Evolutionary conservation across 2,113 vertebrate species (phyloP), one percentile per base, ranked within the genome.

Genomic region (Narcine bancroftii): DNA sequence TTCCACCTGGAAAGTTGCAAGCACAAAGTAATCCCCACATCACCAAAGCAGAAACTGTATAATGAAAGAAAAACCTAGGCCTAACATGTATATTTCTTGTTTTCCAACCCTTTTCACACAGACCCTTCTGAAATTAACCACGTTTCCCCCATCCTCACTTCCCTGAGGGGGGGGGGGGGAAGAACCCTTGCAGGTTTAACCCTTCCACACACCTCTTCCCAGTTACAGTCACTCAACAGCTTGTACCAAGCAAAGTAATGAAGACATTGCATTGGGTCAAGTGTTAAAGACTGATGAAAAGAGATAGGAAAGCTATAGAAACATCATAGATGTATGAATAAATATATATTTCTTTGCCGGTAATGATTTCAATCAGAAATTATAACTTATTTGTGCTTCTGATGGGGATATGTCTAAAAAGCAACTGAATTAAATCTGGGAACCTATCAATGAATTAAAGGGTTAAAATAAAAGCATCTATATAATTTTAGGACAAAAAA

Each of bases 11-110:
- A 69, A 91, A 69, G 26, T 69, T 45, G 63, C 63, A 94, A 95
- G 93, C 92, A 77, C 93, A 93, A 93, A 92, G 93, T 42, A 93
- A 95, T 92, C 87, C 73, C 92, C 93, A 94, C 95, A 94, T 92
- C 93, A 93, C 93, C 83, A 94, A 95, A 94, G 94, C 94, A 94
- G 94, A 95, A 95, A 94, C 77, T 93, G 93, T 93, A 45, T 83
- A 87, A 87, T 87, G 9, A 87, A 87, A 87, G 53, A 87, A 87
- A 87, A 87, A 33, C 81, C 65, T 47, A 91, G 65, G 71, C 39
- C 65, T 45, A 66, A 66, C 39, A 91, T 13, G 24, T 66, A 65
- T 71, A 69, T 91, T 91, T 71, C 39, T 91, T 91, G 87, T 47
- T 91, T 66, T 69, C 29, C 89, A 91, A 66, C 69, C 39, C 26